Evolutionary conservation across 2,888 invertebrate genomes (phyloP).

Genomic region (Eupeodes luniger): DNA sequence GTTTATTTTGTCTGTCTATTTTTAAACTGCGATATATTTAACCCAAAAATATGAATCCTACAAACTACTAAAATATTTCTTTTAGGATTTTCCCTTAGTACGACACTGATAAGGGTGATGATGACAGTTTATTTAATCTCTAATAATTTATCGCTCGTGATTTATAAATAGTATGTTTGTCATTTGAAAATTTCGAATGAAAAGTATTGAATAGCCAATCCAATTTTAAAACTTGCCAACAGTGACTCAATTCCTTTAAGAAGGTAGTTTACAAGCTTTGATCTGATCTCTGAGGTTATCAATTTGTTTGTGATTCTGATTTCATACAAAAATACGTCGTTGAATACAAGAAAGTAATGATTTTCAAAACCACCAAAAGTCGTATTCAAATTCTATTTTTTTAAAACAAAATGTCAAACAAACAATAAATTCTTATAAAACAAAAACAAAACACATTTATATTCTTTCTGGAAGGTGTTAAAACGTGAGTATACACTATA

Average conservation of each 20-base stretch:
- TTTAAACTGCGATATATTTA: too few relatives aligned
- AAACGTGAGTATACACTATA: not conserved
- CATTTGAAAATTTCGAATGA: too few relatives aligned
- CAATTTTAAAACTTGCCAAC: too few relatives aligned
- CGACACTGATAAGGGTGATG: too few relatives aligned
- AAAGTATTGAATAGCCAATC: too few relatives aligned
- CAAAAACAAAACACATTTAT: not conserved
- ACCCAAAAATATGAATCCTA: too few relatives aligned
- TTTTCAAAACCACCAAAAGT: not conserved
- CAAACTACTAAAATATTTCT: too few relatives aligned
- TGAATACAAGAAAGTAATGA: not conserved
- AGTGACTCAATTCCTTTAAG: not conserved
- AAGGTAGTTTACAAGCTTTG: not conserved
- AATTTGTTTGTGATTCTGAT: not conserved
- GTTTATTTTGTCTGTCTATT: too few relatives aligned
- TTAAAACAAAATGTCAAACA: not conserved
- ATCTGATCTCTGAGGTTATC: not conserved
- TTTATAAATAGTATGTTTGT: too few relatives aligned
- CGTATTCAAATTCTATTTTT: not conserved
- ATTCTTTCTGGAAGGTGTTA: not conserved
- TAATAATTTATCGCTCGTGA: too few relatives aligned
- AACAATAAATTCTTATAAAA: not conserved
- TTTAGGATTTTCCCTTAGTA: too few relatives aligned
- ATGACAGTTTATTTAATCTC: too few relatives aligned
- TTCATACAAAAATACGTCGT: not conserved